Evolutionary conservation across 2,797 vertebrate species (phyloP).

Genomic region (Bovichtus diacanthus): DNA sequence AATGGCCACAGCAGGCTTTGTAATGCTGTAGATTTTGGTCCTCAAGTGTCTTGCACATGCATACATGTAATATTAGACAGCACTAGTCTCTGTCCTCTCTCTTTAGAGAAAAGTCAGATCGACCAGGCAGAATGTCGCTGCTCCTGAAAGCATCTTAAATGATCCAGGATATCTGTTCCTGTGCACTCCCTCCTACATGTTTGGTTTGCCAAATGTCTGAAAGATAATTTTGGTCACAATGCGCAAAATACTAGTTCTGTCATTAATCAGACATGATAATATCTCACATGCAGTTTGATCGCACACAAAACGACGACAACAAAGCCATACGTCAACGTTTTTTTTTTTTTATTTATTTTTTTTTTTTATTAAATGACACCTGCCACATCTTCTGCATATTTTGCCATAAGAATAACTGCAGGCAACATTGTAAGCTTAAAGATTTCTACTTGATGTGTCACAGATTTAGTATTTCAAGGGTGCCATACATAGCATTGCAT

Average conservation of each 20-base stretch:
- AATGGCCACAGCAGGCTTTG: conserved; percentile 25
- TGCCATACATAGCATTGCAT: conserved; percentile 28
- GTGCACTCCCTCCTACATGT: conserved; percentile 15
- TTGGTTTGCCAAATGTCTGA: conserved; percentile 44
- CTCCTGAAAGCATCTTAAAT: conserved; percentile 25
- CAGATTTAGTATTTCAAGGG: conserved; percentile 13
- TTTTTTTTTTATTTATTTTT: neutral
- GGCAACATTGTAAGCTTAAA: neutral
- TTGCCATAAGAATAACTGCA: conserved; percentile 11
- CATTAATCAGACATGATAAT: neutral
- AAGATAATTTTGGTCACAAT: neutral
- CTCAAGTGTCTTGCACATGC: conserved; percentile 46
- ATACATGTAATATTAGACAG: conserved; percentile 5
- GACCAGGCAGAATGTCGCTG: conserved; percentile 14
- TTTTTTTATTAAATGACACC: neutral
- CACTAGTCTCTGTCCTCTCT: neutral
- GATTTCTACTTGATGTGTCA: neutral
- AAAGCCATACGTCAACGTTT: conserved; percentile 25
- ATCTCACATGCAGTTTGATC: neutral
- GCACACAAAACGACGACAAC: conserved; percentile 10
- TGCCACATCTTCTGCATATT: conserved; percentile 13
- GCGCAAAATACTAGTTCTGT: conserved; percentile 20
- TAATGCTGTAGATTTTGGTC: conserved; percentile 44
- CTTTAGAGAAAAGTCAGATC: conserved; percentile 3
- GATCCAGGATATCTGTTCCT: neutral